Conservation (phyloP, 2,888 invertebrate genomes). For the Tenthredo notha region DNA sequence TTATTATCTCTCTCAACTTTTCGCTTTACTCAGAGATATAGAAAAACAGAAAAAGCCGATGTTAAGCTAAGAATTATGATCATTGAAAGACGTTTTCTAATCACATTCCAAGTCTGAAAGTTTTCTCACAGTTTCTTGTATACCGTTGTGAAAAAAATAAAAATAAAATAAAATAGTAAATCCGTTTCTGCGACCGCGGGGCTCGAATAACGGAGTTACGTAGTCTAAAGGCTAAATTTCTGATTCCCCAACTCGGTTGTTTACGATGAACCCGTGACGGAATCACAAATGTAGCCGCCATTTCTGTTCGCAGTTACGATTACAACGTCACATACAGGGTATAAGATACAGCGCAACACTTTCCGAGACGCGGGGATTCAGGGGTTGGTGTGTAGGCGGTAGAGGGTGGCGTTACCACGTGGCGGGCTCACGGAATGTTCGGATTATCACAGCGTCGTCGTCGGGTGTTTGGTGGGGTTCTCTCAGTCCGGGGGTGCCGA, state of each 20-base stretch:
- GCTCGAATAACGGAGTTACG: background rate
- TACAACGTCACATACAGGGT: constrained; percentile 71
- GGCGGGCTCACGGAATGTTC: constrained; percentile 71
- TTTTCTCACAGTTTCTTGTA: background rate
- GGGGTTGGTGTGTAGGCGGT: constrained; percentile 22
- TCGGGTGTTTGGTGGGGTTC: constrained; percentile 45
- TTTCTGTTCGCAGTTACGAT: constrained; percentile 61
- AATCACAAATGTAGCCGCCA: constrained; percentile 61
- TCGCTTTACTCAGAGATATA: background rate
- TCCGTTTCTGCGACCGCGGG: background rate
- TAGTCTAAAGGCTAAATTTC: constrained; percentile 38
- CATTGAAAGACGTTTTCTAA: constrained; percentile 4
- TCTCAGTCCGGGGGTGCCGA: constrained; percentile 58
- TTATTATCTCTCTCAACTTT: background rate
- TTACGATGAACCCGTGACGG: constrained; percentile 68
- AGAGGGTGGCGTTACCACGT: constrained; percentile 64
- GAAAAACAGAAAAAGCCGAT: background rate
- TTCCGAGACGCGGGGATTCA: constrained; percentile 51
- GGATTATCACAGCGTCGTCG: constrained; percentile 70
- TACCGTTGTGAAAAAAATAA: background rate
- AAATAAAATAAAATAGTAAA: background rate
- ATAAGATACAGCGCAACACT: constrained; percentile 66
- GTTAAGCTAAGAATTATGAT: background rate
- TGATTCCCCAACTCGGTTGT: constrained; percentile 54
- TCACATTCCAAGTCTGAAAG: background rate